These are phyloP conservation scores for Adelges cooleyi DNA, from an alignment of 1,140 invertebrate genomes.

Conservation along the genomic window DNA sequence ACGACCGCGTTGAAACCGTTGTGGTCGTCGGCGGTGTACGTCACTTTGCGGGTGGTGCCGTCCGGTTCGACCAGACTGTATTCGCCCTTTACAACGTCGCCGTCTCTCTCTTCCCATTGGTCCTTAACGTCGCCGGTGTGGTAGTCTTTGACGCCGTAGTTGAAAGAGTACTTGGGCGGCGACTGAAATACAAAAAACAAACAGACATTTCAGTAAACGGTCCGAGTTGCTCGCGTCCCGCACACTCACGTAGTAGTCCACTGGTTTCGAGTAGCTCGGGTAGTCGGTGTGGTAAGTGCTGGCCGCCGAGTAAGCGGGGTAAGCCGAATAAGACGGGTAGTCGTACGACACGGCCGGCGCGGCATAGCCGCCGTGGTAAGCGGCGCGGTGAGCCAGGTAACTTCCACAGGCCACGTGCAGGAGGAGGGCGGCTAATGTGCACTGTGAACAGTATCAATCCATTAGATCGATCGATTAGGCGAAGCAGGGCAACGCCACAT, in stretches of 20 bases:
- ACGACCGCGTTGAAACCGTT: constrained; percentile 50
- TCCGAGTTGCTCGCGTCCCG: no score
- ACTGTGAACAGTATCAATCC: no score
- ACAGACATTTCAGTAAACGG: neutral
- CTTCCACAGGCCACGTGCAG: neutral
- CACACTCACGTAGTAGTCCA: constrained; percentile 30
- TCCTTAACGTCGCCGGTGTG: constrained; percentile 45
- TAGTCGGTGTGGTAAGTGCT: constrained; percentile 26
- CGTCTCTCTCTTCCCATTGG: constrained; percentile 44
- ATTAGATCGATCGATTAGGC: no score
- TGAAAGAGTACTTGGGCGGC: constrained; percentile 43
- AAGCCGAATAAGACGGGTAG: neutral
- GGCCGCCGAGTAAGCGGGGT: constrained; percentile 31
- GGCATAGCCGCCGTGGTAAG: neutral
- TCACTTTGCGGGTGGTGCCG: constrained; percentile 46
- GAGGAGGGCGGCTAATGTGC: constrained; percentile 9
- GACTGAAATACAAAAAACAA: constrained; percentile 35
- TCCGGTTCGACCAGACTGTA: constrained; percentile 48
- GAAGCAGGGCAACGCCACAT: no score
- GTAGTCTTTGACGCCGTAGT: constrained; percentile 44
- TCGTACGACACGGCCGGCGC: neutral
- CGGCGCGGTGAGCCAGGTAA: constrained; percentile 13
- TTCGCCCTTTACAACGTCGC: constrained; percentile 44
- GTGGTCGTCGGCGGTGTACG: constrained; percentile 48
- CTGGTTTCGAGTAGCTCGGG: constrained; percentile 19